These are phyloP conservation scores for Ruditapes philippinarum DNA, from an alignment of 1,140 invertebrate genomes.

Conservation along the genomic window DNA sequence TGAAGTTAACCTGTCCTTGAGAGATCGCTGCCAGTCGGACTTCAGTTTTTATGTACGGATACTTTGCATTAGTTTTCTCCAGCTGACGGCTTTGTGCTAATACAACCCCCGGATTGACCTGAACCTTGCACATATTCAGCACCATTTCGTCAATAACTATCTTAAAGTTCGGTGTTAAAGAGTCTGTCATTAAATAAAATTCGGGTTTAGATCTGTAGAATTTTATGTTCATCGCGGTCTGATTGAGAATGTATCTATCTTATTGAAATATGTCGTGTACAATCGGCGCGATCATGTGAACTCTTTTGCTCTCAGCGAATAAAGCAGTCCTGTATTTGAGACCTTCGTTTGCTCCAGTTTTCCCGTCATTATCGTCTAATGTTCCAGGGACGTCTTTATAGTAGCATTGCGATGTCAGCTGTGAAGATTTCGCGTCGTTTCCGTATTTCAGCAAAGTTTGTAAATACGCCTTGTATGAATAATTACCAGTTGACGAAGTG, in stretches of 20 bases:
- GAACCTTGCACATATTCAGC: constrained; percentile 65
- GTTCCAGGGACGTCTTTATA: constrained; percentile 5
- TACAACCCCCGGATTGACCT: constrained; percentile 56
- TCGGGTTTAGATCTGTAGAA: not conserved
- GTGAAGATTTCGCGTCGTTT: constrained; percentile 52
- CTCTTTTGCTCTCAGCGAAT: constrained; percentile 37
- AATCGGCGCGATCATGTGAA: constrained; percentile 48
- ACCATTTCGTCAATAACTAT: constrained; percentile 56
- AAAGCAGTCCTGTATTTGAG: not conserved
- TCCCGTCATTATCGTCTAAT: constrained; percentile 46
- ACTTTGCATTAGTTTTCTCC: constrained; percentile 50
- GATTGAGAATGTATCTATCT: constrained; percentile 67
- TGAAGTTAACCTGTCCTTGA: constrained; percentile 41
- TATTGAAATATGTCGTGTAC: constrained; percentile 62
- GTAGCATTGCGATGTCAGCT: constrained; percentile 33
- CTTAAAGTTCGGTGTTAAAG: not conserved
- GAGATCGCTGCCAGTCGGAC: constrained; percentile 44
- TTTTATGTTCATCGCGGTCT: constrained; percentile 39
- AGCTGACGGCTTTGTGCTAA: constrained; percentile 50
- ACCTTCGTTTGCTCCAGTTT: constrained; percentile 43
- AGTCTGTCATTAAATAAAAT: constrained; percentile 50
- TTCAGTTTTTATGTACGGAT: constrained; percentile 48
- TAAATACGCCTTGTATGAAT: constrained; percentile 65
- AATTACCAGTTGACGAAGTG: constrained; percentile 51
- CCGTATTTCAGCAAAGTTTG: constrained; percentile 63